Percentiles rank a stretch among this genome's conserved stretches.
These are phyloP conservation scores for Phyllostomus hastatus DNA, from an alignment of 2,113 vertebrate species.

Conservation along the genomic window DNA sequence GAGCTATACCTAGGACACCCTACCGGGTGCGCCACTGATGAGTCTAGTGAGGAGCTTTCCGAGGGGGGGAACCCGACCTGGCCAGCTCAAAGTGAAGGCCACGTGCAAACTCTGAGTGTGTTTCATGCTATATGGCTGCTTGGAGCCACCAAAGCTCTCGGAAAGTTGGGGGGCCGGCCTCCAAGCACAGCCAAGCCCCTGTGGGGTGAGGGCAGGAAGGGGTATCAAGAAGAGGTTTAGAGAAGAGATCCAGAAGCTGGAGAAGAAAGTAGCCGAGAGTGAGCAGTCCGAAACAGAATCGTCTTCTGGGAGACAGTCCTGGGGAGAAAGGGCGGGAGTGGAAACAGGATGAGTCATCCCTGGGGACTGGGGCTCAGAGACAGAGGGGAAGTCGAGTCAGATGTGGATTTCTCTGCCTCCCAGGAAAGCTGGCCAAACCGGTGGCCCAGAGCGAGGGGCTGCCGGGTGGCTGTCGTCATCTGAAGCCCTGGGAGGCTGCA, in stretches of 20 bases:
- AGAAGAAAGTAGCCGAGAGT: not conserved
- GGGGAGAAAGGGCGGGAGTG: not conserved
- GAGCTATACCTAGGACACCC: not conserved
- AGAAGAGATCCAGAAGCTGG: not conserved
- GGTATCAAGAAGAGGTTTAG: not conserved
- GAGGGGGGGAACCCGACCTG: not conserved
- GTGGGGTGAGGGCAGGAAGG: not conserved
- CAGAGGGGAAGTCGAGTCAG: slow-evolving; percentile 3
- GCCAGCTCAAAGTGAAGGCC: not conserved
- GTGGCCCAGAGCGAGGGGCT: not conserved
- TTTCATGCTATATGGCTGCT: not conserved
- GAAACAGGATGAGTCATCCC: not conserved
- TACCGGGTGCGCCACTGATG: not conserved
- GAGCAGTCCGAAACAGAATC: not conserved
- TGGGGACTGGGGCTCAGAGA: not conserved
- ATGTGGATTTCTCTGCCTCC: not conserved
- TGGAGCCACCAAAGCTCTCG: not conserved
- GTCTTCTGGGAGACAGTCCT: not conserved
- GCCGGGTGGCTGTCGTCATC: not conserved
- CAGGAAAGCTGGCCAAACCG: not conserved
- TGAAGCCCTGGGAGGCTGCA: not conserved
- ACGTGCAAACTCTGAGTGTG: not conserved
- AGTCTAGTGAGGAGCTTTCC: not conserved
- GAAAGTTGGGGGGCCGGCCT: not conserved
- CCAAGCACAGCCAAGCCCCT: not conserved